Percentiles rank a stretch among this genome's conserved stretches.
Conservation (phyloP, 2,113 vertebrate genomes). For the Procavia capensis region DNA sequence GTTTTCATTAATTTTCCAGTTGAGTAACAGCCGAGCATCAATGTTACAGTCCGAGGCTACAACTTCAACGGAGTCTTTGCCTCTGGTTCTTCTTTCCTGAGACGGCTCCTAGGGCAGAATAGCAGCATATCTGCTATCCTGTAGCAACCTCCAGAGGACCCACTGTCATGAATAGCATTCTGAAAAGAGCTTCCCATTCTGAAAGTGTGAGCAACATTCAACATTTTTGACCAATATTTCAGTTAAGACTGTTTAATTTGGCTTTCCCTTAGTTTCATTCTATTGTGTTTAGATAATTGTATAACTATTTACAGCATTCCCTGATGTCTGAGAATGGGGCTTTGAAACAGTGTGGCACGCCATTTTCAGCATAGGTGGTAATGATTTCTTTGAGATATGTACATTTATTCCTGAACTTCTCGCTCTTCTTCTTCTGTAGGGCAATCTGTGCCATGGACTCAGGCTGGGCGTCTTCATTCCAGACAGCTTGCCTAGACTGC, state of each 20-base stretch:
- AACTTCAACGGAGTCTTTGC: not conserved
- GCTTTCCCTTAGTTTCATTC: conserved; percentile 61
- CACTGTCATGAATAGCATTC: not conserved
- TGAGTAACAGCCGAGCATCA: conserved; percentile 73
- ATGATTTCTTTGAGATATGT: conserved; percentile 57
- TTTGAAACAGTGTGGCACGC: conserved; percentile 67
- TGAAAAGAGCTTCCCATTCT: conserved; percentile 67
- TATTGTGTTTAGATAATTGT: conserved; percentile 76
- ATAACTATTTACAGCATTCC: conserved; percentile 68
- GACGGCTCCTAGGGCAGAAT: not conserved
- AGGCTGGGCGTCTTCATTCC: conserved; percentile 66
- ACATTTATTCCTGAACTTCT: conserved; percentile 8
- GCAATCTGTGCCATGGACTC: conserved; percentile 59
- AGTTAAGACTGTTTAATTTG: conserved; percentile 64
- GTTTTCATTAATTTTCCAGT: conserved; percentile 42
- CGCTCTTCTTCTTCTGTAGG: conserved; percentile 58
- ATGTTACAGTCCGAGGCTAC: conserved; percentile 1
- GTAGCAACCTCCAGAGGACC: conserved; percentile 54
- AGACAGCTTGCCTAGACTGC: conserved; percentile 68
- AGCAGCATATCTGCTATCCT: not conserved
- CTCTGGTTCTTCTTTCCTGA: not conserved
- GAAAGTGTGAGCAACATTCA: conserved; percentile 67
- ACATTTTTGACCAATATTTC: conserved; percentile 71
- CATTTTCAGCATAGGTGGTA: conserved; percentile 51
- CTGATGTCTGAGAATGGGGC: conserved; percentile 67